A percentile compares a stretch with the other conserved stretches of the same genome.
Conservation (phyloP, 2,888 invertebrate genomes). For the Lepidochrysops patricia region DNA sequence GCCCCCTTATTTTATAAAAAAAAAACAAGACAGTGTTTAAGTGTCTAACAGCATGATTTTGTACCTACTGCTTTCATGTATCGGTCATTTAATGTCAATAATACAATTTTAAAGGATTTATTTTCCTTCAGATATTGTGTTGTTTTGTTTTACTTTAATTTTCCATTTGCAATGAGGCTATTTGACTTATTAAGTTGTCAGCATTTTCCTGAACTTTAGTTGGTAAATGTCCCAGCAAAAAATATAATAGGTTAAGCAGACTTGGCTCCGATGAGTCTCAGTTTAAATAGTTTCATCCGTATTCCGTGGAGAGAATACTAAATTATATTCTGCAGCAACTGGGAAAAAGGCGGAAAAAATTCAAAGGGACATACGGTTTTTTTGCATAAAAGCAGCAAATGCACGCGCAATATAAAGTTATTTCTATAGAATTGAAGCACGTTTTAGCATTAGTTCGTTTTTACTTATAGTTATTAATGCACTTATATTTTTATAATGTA, state of each 20-base stretch:
- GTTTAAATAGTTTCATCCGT: not conserved
- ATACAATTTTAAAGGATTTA: too few species aligned
- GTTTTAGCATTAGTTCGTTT: too few species aligned
- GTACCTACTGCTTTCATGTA: too few species aligned
- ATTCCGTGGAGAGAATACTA: not conserved
- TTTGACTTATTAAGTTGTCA: not conserved
- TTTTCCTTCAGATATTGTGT: not conserved
- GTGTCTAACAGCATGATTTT: too few species aligned
- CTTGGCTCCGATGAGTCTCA: not conserved
- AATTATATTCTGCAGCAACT: conserved; percentile 1
- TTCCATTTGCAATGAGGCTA: not conserved
- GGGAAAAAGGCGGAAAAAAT: not conserved
- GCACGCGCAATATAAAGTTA: not conserved
- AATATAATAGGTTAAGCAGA: not conserved
- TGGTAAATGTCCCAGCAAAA: not conserved
- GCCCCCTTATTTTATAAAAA: too few species aligned
- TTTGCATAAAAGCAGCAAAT: not conserved
- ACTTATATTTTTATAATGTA: too few species aligned
- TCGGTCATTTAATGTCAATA: too few species aligned
- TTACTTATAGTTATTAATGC: too few species aligned
- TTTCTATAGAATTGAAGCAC: not conserved
- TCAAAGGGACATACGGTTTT: not conserved
- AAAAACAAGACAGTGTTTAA: too few species aligned
- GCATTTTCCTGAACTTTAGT: not conserved
- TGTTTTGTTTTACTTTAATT: not conserved